phyloP scores from a whole-genome alignment of 1,140 invertebrate genomes.

The Pseudomyrmex concolor region DNA sequence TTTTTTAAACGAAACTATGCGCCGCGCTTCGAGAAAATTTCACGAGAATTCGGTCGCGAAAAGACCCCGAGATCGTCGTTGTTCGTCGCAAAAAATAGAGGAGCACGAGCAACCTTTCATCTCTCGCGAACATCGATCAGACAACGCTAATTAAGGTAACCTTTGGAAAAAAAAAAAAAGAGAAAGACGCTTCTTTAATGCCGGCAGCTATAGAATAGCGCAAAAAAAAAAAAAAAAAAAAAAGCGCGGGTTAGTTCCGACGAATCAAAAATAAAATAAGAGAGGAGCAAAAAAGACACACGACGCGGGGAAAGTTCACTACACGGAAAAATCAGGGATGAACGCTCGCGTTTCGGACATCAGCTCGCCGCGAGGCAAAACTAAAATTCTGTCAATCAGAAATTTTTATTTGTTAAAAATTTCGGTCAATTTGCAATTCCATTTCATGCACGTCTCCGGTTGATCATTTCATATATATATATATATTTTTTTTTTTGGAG shows the following conservation, averaged over 20 bases:
- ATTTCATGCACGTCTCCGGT: conserved; percentile 25
- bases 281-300: conserved; percentile 22
- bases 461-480: conserved; percentile 40
- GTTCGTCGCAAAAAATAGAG: conserved; percentile 22
- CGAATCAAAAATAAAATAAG: conserved; percentile 52
- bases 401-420: conserved; percentile 46
- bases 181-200: conserved; percentile 21
- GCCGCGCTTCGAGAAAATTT: neutral
- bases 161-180: conserved; percentile 40
- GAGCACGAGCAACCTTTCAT: conserved; percentile 45
- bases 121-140: conserved; percentile 47
- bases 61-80: neutral
- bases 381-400: conserved; percentile 52
- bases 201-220: conserved; percentile 26
- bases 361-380: conserved; percentile 23
- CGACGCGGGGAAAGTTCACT: conserved; percentile 29
- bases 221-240: conserved; percentile 10
- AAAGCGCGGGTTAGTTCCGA: conserved; percentile 15
- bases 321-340: conserved; percentile 29
- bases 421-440: conserved; percentile 50
- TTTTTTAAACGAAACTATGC: neutral
- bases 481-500: neutral
- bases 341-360: conserved; percentile 20
- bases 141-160: conserved; percentile 56
- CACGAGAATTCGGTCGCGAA: neutral